These are phyloP conservation scores for Thecophora atra DNA, from an alignment of 2,888 invertebrate species.

Conservation along the genomic window DNA sequence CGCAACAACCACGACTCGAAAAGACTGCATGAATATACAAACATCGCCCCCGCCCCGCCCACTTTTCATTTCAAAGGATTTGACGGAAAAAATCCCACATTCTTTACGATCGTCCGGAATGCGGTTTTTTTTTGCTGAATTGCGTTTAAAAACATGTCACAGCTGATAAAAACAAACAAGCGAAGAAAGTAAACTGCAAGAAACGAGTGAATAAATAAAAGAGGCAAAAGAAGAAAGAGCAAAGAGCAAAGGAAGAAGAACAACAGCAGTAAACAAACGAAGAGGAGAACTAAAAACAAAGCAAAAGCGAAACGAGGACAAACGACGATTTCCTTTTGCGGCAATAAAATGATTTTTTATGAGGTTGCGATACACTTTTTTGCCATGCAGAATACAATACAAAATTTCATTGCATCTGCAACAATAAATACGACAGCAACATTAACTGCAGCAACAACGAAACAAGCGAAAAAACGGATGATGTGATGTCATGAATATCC, in stretches of 20 bases:
- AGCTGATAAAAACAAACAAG: conserved; percentile 24
- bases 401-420: conserved; percentile 5
- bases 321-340: conserved; percentile 37
- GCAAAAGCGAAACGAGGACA: conserved; percentile 29
- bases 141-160: conserved; percentile 25
- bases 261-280: conserved; percentile 33
- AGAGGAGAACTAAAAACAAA: conserved; percentile 33
- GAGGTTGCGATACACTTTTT: conserved; percentile 27
- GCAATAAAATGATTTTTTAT: conserved; percentile 40
- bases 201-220: neutral
- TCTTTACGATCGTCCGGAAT: conserved; percentile 12
- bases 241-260: neutral
- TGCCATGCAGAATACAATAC: neutral
- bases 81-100: neutral
- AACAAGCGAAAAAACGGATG: neutral
- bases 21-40: neutral
- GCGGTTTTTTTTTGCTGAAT: conserved; percentile 6
- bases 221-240: neutral
- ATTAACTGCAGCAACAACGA: neutral
- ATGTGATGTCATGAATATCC: neutral
- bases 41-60: neutral
- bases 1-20: too few relatives aligned
- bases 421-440: neutral
- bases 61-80: neutral
- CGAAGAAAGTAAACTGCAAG: neutral